Base-by-base conservation (phyloP, 2,113 vertebrate species). In the Castor canadensis region DNA sequence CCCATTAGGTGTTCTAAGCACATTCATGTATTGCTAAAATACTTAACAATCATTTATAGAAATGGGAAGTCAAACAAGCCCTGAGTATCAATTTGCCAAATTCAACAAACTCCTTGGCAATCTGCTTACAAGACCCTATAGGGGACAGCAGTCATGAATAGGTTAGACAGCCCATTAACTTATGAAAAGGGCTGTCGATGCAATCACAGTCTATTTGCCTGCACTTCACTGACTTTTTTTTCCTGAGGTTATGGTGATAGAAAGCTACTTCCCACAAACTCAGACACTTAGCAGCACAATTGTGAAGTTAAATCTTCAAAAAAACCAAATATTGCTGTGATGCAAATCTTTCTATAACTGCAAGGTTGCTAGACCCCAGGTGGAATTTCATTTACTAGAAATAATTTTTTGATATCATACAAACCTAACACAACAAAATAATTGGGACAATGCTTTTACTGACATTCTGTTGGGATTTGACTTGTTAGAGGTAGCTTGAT, bases 121-220 rank as follows among this genome's bases (percentile, higher is more conserved):
- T 94, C 82, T 92, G 67, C 82, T 97, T 91, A 43, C 5, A 88
- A 96, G 97, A 96, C 91, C 88, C 93, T 96, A 30, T 54, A 49
- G 94, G 67, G 94, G 72, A 95, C 58, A 75, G 77, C 81, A 71
- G 52, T 75, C 56, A 75, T 4, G 67, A 97, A 73, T 77, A 93
- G 88, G 82, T 95, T 91, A 97, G 96, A 76, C 64, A 96, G 64
- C 77, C 91, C 91, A 94, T 96, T 96, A 97, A 77, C 49, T 96
- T 97, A 85, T 94, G 96, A 94, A 96, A 94, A 93, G 95, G 43
- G 81, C 75, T 94, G 88, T 92, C 58, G 3, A 89, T 66, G 82
- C 54, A 95, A 89, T 96, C 91, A 66, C 40, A 71, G 89, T 93
- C 96, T 95, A 85, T 96, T 82, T 97, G 82, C 82, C 40, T 89